A percentile compares a stretch with the other conserved stretches of the same genome.
phyloP scores from a whole-genome alignment of 2,113 vertebrate species.

The Colinus virginianus region DNA sequence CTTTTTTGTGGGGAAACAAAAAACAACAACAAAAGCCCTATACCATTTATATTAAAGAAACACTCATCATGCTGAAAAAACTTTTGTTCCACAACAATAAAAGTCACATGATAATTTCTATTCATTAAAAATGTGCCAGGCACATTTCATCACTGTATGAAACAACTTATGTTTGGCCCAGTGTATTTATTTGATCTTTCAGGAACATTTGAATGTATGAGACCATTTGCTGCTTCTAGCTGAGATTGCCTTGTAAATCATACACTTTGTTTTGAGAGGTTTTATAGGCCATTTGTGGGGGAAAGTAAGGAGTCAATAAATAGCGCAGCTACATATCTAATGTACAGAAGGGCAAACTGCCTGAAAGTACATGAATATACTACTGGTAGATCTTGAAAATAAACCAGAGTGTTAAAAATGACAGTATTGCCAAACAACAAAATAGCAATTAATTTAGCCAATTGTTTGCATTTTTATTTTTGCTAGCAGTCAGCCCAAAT shows the following conservation, averaged over 20 bases:
- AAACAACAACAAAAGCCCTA: background rate
- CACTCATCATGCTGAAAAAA: background rate
- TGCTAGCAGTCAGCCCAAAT: background rate
- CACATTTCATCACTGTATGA: background rate
- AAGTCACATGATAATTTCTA: background rate
- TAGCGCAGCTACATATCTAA: slow-evolving; percentile 21
- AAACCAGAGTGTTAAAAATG: slow-evolving; percentile 44
- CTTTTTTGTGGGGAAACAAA: background rate
- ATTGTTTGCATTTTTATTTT: background rate
- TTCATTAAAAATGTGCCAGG: background rate
- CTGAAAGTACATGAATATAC: background rate
- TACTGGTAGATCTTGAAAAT: slow-evolving; percentile 9
- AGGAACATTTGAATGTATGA: slow-evolving; percentile 17
- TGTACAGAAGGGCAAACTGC: background rate
- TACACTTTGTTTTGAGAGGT: slow-evolving; percentile 52
- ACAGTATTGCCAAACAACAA: background rate
- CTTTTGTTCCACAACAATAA: background rate
- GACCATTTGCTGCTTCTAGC: slow-evolving; percentile 17
- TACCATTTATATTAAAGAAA: background rate
- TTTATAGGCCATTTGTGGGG: slow-evolving; percentile 52
- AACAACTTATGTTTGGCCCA: background rate
- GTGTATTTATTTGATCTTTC: slow-evolving; percentile 10
- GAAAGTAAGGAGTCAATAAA: slow-evolving; percentile 55
- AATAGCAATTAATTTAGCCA: slow-evolving; percentile 34
- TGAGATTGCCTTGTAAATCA: slow-evolving; percentile 61